Conservation (phyloP, 2,888 invertebrate species). For the Muschampia plurimacula region DNA sequence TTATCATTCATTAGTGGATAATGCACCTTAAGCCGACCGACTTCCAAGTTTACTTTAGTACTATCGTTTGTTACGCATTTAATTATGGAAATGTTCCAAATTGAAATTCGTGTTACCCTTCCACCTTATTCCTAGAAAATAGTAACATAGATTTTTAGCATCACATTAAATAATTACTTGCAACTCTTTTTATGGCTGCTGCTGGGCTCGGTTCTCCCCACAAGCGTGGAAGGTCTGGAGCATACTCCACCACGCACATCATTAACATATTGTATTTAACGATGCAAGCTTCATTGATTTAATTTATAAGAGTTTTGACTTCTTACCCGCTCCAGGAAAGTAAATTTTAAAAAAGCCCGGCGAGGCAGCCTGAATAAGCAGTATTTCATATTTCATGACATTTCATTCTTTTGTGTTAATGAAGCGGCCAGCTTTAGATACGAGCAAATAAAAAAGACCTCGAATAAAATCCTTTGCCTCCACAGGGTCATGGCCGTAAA, state of each 20-base stretch:
- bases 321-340: neutral
- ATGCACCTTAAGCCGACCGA: conserved; percentile 16
- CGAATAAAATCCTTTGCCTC: conserved; percentile 18
- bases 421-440: neutral
- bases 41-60: conserved; percentile 8
- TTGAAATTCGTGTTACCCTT: conserved; percentile 18
- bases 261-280: neutral
- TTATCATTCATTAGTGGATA: conserved; percentile 27
- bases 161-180: too few species aligned
- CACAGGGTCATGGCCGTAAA: conserved; percentile 24
- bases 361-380: neutral
- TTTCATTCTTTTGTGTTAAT: conserved; percentile 10
- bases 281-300: neutral
- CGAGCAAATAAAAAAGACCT: conserved; percentile 12
- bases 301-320: neutral
- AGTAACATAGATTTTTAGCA: too few species aligned
- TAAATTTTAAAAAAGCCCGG: neutral
- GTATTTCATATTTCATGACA: conserved; percentile 13
- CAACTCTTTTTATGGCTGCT: too few species aligned
- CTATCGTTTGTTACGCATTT: conserved; percentile 18
- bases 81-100: conserved; percentile 32
- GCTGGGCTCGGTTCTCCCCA: too few species aligned
- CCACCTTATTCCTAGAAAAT: conserved; percentile 30
- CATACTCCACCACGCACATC: neutral
- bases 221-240: too few species aligned